Evolutionary conservation across 2,797 vertebrate species (phyloP).

Genomic region (Centroberyx gerrardi): DNA sequence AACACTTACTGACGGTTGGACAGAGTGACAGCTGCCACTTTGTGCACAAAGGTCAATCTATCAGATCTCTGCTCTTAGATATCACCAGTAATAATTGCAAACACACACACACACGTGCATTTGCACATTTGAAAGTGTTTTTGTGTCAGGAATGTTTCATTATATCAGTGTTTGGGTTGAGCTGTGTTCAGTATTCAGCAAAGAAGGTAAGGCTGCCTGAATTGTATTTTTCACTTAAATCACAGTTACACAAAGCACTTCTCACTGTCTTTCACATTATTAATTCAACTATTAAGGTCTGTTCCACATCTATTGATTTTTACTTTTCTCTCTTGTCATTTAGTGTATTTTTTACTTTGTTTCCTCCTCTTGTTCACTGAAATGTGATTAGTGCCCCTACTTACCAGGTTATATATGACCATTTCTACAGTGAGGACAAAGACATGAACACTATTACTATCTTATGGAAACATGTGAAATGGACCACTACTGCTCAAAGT

Average conservation of each 20-base stretch:
- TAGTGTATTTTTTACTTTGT: no score
- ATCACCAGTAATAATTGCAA: conserved; percentile 36
- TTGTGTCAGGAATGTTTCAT: conserved; percentile 16
- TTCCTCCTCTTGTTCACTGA: no score
- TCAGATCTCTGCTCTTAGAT: conserved; percentile 52
- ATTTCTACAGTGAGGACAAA: neutral
- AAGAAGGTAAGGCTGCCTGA: neutral
- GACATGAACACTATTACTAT: neutral
- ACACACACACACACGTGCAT: neutral
- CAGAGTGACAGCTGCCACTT: conserved; percentile 76
- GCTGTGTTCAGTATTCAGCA: conserved; percentile 14
- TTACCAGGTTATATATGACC: neutral
- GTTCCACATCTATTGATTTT: neutral
- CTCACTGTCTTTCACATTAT: neutral
- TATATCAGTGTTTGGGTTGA: neutral
- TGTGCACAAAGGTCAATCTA: conserved; percentile 78
- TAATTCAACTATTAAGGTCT: conserved; percentile 15
- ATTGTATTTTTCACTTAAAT: conserved; percentile 19
- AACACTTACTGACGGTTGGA: conserved; percentile 52
- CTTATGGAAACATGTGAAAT: no score
- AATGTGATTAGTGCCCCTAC: no score
- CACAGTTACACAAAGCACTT: neutral
- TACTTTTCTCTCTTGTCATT: no score
- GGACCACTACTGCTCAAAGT: no score
- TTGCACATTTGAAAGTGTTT: conserved; percentile 4